Evolutionary conservation across 1,140 invertebrate genomes (phyloP).

Genomic region (Aricia agestis): DNA sequence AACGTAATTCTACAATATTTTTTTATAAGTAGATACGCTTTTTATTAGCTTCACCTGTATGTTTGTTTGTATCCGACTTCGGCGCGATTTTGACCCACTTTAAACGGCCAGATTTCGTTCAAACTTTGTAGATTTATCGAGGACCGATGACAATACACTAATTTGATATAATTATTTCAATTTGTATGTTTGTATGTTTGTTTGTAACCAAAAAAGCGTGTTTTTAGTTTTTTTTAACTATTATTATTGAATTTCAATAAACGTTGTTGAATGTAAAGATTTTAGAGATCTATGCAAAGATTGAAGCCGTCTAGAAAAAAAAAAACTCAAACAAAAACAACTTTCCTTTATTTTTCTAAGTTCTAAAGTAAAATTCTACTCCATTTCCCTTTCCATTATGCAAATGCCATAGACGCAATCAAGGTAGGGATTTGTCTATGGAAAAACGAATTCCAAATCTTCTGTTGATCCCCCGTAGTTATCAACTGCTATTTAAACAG

Average conservation of each 20-base stretch:
- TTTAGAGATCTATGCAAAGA: neutral
- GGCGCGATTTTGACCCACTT: too few species aligned
- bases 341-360: neutral
- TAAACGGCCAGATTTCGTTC: too few species aligned
- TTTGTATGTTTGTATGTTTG: too few species aligned
- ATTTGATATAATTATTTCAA: too few species aligned
- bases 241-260: neutral
- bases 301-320: too few species aligned
- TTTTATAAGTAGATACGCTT: too few species aligned
- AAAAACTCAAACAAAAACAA: neutral
- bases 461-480: conserved; percentile 2
- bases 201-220: too few species aligned
- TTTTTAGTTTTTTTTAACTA: too few species aligned
- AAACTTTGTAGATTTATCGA: too few species aligned
- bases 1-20: neutral
- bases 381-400: conserved; percentile 11
- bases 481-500: conserved; percentile 19
- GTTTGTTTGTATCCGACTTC: too few species aligned
- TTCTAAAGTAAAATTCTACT: neutral
- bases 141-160: too few species aligned
- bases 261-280: neutral
- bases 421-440: conserved; percentile 1
- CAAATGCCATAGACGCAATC: neutral
- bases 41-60: too few species aligned
- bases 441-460: conserved; percentile 8